Evolutionary conservation across 2,888 invertebrate species (phyloP).

Genomic region (Rhimphoctona megacephalus): DNA sequence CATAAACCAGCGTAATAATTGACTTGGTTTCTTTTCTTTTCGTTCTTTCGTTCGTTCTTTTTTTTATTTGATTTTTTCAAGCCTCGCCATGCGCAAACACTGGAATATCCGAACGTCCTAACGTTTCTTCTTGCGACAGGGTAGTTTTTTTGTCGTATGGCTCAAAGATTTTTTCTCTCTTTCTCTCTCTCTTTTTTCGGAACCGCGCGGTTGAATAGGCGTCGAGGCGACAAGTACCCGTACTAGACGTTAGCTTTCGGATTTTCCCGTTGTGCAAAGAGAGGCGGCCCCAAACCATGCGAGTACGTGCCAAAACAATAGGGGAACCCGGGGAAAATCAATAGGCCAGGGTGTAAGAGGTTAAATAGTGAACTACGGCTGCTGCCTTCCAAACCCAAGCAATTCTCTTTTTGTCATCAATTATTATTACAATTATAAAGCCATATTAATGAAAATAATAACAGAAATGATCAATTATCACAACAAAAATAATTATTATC

Average conservation of each 20-base stretch:
- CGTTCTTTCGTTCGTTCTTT: slow-evolving; percentile 1
- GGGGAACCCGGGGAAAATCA: slow-evolving; percentile 79
- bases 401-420: slow-evolving; percentile 15
- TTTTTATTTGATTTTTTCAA: slow-evolving; percentile 20
- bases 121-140: slow-evolving; percentile 12
- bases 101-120: slow-evolving; percentile 10
- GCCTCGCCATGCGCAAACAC: background rate
- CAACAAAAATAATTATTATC: background rate
- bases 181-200: slow-evolving; percentile 25
- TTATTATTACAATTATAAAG: background rate
- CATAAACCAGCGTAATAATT: slow-evolving; percentile 75
- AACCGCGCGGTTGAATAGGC: slow-evolving; percentile 25
- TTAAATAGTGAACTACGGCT: slow-evolving; percentile 75
- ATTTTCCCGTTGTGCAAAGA: slow-evolving; percentile 67
- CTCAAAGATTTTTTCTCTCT: slow-evolving; percentile 1
- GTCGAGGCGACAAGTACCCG: slow-evolving; percentile 43
- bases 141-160: background rate
- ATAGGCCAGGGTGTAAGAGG: slow-evolving; percentile 78
- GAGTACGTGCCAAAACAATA: slow-evolving; percentile 80
- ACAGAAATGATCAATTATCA: background rate
- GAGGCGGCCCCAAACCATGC: slow-evolving; percentile 38
- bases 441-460: background rate
- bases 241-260: slow-evolving; percentile 54
- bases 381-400: slow-evolving; percentile 44
- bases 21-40: slow-evolving; percentile 59